Base-by-base conservation (phyloP, 2,888 invertebrate species). In the Anthrax anthrax region DNA sequence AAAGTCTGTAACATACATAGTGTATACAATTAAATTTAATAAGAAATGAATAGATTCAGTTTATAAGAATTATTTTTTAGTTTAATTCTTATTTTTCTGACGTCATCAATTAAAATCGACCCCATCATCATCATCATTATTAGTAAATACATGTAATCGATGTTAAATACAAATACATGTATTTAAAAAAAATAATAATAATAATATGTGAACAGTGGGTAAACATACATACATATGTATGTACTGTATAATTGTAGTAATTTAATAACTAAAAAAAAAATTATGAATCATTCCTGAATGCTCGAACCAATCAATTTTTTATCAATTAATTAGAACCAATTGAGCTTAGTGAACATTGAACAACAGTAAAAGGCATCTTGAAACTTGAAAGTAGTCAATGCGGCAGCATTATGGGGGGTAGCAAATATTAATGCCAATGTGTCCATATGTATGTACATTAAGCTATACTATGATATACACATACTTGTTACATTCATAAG, bases 281-380 rank as follows among this genome's bases (percentile, higher is more conserved):
- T 39, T 43, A 37, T 50, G 50, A 50, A 47, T 50, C 50, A 46
- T 46, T 40, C 39, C 32, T 12, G 12, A 32, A 32, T 32, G 9
- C 12, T 32, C 47, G 43, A 45, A 40, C 37, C 50, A 50, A 50
- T 50, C 47, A 47, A 50, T 50, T 50, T 47, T 50, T 50, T 50
- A 50, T 47, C 50, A 50, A 50, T 50, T 50, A 50, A 50, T 50
- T 50, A 47, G 42, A 47, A 17, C 43, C 50, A 50, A 50, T 50
- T 50, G 44, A 47, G 36, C 39, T 41, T 27, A 34, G 39, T 40
- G 37, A 12, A 12, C n/a, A n/a, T n/a, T n/a, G n/a, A n/a, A n/a
- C n/a, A 32, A 32, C 4, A 23, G 23, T 23, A 23, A 23, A 23
- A 23, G 23, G 23, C 4, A 23, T 23, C 23, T 23, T 23, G 23